phyloP scores from a whole-genome alignment of 2,113 vertebrate species.

The Neogobius melanostomus region DNA sequence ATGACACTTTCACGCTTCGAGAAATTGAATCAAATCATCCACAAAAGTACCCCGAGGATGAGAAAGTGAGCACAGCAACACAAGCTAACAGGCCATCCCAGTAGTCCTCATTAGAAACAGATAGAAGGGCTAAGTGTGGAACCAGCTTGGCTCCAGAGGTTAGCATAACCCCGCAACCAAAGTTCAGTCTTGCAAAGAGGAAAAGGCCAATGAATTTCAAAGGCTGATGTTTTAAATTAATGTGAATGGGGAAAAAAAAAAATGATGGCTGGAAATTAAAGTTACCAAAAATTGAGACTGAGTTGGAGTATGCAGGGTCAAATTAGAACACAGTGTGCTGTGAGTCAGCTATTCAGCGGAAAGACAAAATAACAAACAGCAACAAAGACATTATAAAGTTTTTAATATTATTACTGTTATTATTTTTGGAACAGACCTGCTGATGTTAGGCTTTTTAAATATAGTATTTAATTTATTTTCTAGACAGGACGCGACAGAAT shows the following conservation, averaged over 20 bases:
- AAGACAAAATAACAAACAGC: conserved; percentile 14
- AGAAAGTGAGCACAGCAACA: conserved; percentile 15
- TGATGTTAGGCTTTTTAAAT: too few relatives aligned
- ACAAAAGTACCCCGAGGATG: conserved; percentile 25
- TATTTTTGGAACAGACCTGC: too few relatives aligned
- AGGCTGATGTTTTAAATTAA: neutral
- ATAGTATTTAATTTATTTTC: too few relatives aligned
- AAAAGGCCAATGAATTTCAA: neutral
- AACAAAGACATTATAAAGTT: neutral
- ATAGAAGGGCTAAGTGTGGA: neutral
- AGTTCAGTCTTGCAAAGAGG: neutral
- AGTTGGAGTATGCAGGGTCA: conserved; percentile 9
- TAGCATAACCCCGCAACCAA: conserved; percentile 5
- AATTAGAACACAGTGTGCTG: conserved; percentile 1
- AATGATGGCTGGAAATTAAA: neutral
- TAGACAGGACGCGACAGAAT: too few relatives aligned
- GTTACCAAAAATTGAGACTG: conserved; percentile 3
- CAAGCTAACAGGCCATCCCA: conserved; percentile 46
- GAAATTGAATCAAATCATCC: conserved; percentile 50
- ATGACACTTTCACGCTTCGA: conserved; percentile 41
- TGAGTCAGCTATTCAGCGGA: conserved; percentile 33
- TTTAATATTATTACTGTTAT: too few relatives aligned
- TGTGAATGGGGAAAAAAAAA: neutral
- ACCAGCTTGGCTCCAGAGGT: conserved; percentile 25
- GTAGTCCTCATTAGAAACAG: conserved; percentile 57